Conservation (phyloP, 2,888 invertebrate genomes). For the Strigamia crassipes region DNA sequence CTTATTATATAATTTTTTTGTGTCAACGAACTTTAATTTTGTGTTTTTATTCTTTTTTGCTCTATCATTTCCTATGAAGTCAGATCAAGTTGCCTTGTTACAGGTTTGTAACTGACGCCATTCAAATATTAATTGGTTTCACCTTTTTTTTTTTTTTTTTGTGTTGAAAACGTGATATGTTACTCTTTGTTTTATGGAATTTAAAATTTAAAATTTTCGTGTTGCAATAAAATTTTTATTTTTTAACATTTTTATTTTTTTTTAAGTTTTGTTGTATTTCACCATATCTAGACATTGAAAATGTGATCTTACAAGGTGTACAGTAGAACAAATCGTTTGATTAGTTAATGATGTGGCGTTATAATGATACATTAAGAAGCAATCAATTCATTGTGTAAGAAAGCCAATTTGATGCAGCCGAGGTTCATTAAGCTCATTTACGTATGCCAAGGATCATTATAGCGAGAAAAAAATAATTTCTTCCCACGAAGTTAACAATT, state of each 20-base stretch:
- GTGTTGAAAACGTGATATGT: background rate
- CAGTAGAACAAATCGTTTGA: background rate
- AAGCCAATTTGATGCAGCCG: background rate
- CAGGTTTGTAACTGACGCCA: background rate
- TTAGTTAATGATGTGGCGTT: background rate
- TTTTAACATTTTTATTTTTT: too few species aligned
- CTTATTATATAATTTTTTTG: conserved; percentile 4
- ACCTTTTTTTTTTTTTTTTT: background rate
- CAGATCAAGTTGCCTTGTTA: background rate
- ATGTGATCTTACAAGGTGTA: background rate
- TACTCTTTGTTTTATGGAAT: background rate
- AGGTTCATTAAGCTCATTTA: conserved; percentile 20
- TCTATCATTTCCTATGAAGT: background rate
- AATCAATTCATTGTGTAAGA: conserved; percentile 20
- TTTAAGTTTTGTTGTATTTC: too few species aligned
- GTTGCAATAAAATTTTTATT: too few species aligned
- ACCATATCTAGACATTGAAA: background rate
- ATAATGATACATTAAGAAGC: background rate
- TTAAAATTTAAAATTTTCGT: background rate
- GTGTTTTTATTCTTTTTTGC: background rate
- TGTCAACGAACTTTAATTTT: background rate
- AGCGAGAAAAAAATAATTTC: background rate
- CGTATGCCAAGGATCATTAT: background rate
- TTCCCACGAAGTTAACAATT: background rate
- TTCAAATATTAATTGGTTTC: background rate